Evolutionary conservation across 2,888 invertebrate genomes (phyloP).

Genomic region (Aporophyla nigra): DNA sequence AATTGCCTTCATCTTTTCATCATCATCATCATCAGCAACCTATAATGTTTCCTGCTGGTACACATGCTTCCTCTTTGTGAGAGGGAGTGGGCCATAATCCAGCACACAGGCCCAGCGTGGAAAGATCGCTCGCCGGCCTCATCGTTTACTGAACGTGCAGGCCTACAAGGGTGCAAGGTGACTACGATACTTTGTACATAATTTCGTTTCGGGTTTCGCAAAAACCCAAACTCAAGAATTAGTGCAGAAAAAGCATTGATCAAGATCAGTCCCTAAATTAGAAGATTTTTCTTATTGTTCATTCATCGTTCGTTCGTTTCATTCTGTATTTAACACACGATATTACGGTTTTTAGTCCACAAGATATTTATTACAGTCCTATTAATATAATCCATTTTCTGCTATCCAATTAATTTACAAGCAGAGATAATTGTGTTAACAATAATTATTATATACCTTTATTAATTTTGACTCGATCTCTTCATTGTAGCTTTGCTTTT

Average conservation of each 20-base stretch:
- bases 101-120: too few species aligned
- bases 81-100: too few species aligned
- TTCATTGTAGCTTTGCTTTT: constrained; percentile 3
- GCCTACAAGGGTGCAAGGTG: neutral
- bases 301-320: too few species aligned
- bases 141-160: neutral
- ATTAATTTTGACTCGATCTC: neutral
- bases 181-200: neutral
- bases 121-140: too few species aligned
- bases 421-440: neutral
- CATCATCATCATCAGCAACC: too few species aligned
- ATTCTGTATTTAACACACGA: constrained; percentile 14
- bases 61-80: too few species aligned
- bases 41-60: too few species aligned
- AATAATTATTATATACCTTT: neutral
- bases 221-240: neutral
- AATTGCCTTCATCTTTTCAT: neutral
- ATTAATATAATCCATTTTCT: constrained; percentile 20
- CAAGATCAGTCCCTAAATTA: neutral
- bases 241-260: constrained; percentile 13
- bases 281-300: neutral
- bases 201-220: neutral
- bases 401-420: neutral
- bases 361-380: neutral
- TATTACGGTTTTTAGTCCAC: neutral